Evolutionary conservation across 2,888 invertebrate genomes (phyloP).

Genomic region (Drosophila gaucha): DNA sequence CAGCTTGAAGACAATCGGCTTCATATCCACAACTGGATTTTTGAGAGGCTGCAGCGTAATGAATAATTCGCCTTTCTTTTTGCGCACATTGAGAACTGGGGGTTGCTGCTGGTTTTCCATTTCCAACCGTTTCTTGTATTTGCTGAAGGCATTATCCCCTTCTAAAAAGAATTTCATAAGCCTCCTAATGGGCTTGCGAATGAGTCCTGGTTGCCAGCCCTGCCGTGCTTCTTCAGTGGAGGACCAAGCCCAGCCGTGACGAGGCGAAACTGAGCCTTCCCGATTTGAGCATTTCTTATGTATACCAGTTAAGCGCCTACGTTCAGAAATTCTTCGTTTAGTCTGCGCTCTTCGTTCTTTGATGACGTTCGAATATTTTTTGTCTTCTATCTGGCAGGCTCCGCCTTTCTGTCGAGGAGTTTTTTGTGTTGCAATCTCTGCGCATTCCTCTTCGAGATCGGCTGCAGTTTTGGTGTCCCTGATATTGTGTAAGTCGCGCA

Average conservation of each 20-base stretch:
- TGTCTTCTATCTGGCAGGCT: neutral
- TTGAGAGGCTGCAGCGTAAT: constrained; percentile 88
- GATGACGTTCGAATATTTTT: neutral
- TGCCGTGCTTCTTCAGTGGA: constrained; percentile 53
- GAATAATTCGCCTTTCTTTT: constrained; percentile 88
- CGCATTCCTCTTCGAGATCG: constrained; percentile 53
- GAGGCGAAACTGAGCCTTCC: constrained; percentile 86
- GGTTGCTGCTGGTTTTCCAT: constrained; percentile 78
- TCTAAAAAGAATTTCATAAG: constrained; percentile 82
- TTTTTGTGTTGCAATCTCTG: neutral
- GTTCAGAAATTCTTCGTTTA: neutral
- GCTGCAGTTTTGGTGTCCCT: constrained; percentile 54
- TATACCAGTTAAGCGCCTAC: too few species aligned
- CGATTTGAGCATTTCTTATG: constrained; percentile 85
- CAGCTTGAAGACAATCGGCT: constrained; percentile 89
- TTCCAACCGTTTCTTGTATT: constrained; percentile 74
- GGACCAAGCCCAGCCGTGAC: constrained; percentile 90
- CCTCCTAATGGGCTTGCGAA: constrained; percentile 80
- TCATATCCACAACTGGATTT: constrained; percentile 87
- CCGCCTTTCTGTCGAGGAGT: neutral
- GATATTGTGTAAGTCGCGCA: constrained; percentile 76
- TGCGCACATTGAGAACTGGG: constrained; percentile 88
- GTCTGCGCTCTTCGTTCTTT: neutral
- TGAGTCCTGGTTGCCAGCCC: constrained; percentile 83
- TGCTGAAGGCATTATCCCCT: too few species aligned